Base-by-base conservation (phyloP, 2,888 invertebrate genomes). In the Sisyra nigra region DNA sequence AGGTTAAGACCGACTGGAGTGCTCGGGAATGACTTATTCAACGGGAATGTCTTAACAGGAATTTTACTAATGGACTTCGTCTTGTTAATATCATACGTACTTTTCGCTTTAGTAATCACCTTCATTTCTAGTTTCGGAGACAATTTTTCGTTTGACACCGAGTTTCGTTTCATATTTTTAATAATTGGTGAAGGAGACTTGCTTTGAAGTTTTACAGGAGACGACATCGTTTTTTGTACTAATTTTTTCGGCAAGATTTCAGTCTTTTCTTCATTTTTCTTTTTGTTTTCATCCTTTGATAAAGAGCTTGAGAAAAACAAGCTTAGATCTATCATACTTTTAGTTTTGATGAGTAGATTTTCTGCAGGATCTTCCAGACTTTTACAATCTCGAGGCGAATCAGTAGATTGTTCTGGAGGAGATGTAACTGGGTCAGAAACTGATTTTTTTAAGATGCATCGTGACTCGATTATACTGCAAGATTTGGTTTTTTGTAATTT, bases 401-500 rank as follows among this genome's bases (percentile, higher is more conserved):
- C 35, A 9, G 13, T 9, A 15, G 17, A 2, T 19, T 11, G 3
- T 37, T 37, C 30, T 24, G 30, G 30, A 2, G 30, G 2, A 8
- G 34, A 17, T 35, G 30, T 3, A 17, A 11, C 19, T 37, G 36
- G 36, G 15, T 67, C 65, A 3, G 71, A 71, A 52, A 65, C 64
- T 8, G 67, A 61, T 55, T 74, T 75, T 55, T 77, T 74, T 41
- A 76, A 58, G 50, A 78, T 73, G 55, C 78, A 79, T 47, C 75
- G 70, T 1, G 77, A 76, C 58, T 76, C 77, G 42, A 77, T 77
- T 46, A 76, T 76, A 54, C 75, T 75, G 57, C 77, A 77, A 50
- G 79, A 80, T 55, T 77, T 76, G 1, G 80, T 75, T 57, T 80
- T 80, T 52, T 76, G 71, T 50, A 80, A 58, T 58, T 72, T 74